Conservation (phyloP, 2,888 invertebrate genomes). For the Graphium colonna region DNA sequence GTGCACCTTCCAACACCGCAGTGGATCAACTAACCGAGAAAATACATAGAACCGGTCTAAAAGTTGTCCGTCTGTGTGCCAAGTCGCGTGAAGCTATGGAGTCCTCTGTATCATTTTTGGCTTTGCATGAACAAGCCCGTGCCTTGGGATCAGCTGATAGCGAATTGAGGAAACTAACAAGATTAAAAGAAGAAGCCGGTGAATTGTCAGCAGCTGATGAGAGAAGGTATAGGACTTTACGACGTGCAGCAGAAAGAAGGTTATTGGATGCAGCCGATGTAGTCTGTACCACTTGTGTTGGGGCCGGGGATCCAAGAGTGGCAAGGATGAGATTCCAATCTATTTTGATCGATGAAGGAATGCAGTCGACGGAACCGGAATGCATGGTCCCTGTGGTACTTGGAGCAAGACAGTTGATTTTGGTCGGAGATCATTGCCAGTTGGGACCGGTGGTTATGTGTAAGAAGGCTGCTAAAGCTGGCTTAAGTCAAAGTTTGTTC, state of each 20-base stretch:
- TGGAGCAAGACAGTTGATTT: conserved; percentile 96
- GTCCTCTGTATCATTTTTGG: conserved; percentile 97
- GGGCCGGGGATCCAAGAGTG: conserved; percentile 97
- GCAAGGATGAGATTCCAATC: conserved; percentile 96
- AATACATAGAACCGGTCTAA: conserved; percentile 97
- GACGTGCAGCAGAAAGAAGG: conserved; percentile 94
- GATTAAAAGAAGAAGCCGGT: conserved; percentile 98
- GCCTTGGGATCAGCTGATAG: conserved; percentile 93
- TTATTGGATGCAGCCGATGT: conserved; percentile 97
- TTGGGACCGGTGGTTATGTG: conserved; percentile 99
- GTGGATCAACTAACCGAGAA: conserved; percentile 99
- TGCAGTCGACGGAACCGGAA: conserved; percentile 98
- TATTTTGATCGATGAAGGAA: conserved; percentile 97
- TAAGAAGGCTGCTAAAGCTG: conserved; percentile 98
- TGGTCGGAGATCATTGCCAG: conserved; percentile 99
- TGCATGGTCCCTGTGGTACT: conserved; percentile 99
- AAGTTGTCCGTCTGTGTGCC: conserved; percentile 95
- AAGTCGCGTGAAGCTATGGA: conserved; percentile 99
- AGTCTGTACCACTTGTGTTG: conserved; percentile 99
- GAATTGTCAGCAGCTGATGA: conserved; percentile 98
- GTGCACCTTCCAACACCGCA: conserved; percentile 99
- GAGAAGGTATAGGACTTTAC: conserved; percentile 93
- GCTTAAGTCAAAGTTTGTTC: conserved; percentile 97
- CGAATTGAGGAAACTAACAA: conserved; percentile 96
- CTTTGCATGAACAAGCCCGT: conserved; percentile 97